Evolutionary conservation across 2,888 invertebrate species (phyloP).

Genomic region (Ornithoptera alexandrae): DNA sequence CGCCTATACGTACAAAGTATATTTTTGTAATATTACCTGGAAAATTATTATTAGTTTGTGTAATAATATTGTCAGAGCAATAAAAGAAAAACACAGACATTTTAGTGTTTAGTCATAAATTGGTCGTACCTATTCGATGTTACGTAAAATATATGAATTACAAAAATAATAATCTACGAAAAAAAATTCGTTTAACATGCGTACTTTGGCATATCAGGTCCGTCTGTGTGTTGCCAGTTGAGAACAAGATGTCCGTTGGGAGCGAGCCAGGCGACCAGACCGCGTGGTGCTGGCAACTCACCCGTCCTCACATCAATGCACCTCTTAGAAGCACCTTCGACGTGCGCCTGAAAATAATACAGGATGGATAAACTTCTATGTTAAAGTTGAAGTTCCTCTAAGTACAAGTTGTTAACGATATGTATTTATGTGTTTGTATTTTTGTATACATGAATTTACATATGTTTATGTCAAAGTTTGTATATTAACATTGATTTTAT

Average conservation of each 20-base stretch:
- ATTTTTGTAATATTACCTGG: too few relatives aligned
- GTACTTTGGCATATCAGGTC: constrained; percentile 43
- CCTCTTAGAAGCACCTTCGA: constrained; percentile 49
- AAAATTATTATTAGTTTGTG: too few relatives aligned
- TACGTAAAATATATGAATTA: neutral
- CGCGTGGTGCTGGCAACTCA: constrained; percentile 81
- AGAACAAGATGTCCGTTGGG: constrained; percentile 83
- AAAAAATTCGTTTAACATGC: constrained; percentile 17
- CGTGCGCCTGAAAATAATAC: constrained; percentile 47
- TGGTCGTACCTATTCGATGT: neutral
- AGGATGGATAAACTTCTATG: neutral
- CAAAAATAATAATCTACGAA: neutral
- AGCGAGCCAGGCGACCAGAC: constrained; percentile 80
- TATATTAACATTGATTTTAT: too few relatives aligned
- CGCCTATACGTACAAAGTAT: too few relatives aligned
- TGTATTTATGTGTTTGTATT: too few relatives aligned
- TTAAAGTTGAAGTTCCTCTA: neutral
- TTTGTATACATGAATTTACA: too few relatives aligned
- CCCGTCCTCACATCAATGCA: constrained; percentile 74
- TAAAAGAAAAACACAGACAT: too few relatives aligned
- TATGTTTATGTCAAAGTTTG: too few relatives aligned
- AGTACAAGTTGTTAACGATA: neutral
- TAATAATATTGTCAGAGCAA: too few relatives aligned
- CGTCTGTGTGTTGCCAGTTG: constrained; percentile 81
- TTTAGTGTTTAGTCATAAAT: neutral